A percentile compares a stretch with the other conserved stretches of the same genome.
These are phyloP conservation scores for Andrena camellia DNA, from an alignment of 2,888 invertebrate species.

Conservation along the genomic window DNA sequence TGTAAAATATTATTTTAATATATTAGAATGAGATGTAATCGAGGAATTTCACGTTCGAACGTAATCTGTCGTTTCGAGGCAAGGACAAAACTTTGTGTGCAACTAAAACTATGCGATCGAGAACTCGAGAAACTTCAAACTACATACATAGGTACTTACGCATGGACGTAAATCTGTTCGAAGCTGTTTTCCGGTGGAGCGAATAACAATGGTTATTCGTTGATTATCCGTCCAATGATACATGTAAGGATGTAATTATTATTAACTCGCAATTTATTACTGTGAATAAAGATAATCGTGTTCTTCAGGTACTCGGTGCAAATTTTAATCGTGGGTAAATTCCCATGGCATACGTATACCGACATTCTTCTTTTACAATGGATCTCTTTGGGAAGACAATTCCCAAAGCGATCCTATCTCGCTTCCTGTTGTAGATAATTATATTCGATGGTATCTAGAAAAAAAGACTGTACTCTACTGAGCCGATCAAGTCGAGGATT, in stretches of 20 bases:
- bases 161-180: conserved; percentile 20
- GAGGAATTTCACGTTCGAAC: conserved; percentile 43
- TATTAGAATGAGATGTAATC: conserved; percentile 52
- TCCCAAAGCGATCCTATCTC: conserved; percentile 79
- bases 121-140: conserved; percentile 10
- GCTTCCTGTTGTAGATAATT: conserved; percentile 77
- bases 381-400: conserved; percentile 79
- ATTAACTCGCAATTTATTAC: conserved; percentile 81
- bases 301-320: conserved; percentile 80
- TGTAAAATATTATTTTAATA: conserved; percentile 75
- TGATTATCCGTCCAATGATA: conserved; percentile 78
- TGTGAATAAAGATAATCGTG: conserved; percentile 82
- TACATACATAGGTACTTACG: conserved; percentile 8
- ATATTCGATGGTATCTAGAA: conserved; percentile 66
- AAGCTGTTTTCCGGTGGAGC: conserved; percentile 35
- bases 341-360: conserved; percentile 81
- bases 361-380: conserved; percentile 79
- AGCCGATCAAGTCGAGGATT: conserved; percentile 43
- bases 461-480: conserved; percentile 52
- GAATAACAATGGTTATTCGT: conserved; percentile 46
- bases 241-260: conserved; percentile 80
- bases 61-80: conserved; percentile 34
- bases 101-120: conserved; percentile 24
- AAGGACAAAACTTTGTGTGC: conserved; percentile 9
- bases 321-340: conserved; percentile 85